phyloP scores from a whole-genome alignment of 2,113 vertebrate genomes.

The Dasyprocta punctata region DNA sequence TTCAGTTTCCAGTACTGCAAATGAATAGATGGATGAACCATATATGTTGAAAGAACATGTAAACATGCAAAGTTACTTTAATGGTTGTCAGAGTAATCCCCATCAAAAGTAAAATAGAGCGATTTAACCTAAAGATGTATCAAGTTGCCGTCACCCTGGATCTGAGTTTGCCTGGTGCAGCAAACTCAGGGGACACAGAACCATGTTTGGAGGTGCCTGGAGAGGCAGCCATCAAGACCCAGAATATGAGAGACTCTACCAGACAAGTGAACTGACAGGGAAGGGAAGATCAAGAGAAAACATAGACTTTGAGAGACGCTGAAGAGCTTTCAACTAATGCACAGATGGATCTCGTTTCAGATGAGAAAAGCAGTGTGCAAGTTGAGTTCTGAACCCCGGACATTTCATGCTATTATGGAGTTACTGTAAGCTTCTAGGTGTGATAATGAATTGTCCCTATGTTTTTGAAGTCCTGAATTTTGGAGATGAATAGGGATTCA shows the following conservation, averaged over 20 bases:
- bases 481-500: neutral
- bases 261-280: no score
- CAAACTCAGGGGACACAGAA: no score
- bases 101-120: neutral
- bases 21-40: neutral
- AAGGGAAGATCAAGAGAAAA: neutral
- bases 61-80: neutral
- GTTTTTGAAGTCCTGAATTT: neutral
- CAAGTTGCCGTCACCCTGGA: neutral
- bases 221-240: neutral
- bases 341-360: neutral
- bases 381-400: neutral
- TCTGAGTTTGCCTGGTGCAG: neutral
- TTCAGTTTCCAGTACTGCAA: neutral
- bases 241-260: neutral
- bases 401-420: no score
- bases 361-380: neutral
- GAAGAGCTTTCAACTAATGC: neutral
- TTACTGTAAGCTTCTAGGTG: neutral
- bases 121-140: neutral
- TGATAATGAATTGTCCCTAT: neutral
- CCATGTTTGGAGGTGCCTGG: neutral
- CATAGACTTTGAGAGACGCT: rapidly evolving
- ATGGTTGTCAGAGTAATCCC: neutral
- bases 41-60: no score